Evolutionary conservation across 1,140 invertebrate genomes (phyloP), one percentile per base, ranked within the genome.

Genomic region (Drosophila murphyi): DNA sequence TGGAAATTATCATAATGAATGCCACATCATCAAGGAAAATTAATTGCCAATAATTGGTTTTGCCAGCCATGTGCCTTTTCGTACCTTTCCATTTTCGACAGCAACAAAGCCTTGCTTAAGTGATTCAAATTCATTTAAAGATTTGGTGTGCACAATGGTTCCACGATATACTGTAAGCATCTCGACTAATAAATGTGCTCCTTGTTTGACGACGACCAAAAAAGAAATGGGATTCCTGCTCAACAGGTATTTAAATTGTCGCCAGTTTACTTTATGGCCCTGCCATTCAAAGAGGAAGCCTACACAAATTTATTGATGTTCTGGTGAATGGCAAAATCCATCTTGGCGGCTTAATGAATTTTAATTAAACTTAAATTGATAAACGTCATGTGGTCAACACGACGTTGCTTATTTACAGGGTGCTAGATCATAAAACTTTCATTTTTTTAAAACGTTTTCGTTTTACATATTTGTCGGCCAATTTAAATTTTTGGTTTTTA

Each of bases 141-240:
- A 87, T 60, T 90, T 91, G 0, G 90, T 81, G 37, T 92, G 85
- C 8, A 92, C 55, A 47, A 92, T 83, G 39, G 80, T 80, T 39
- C 91, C 91, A 7, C 76, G 39, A 52, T 82, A 92, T 8, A 81
- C 64, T 2, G 74, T 76, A 20, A 59, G 12, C 83, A 87, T 87
- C 7, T 41, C 59, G 28, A 48, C 29, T 31, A 51, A 69, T 70
- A 68, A 67, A 60, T 47, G 55, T 67, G 72, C 54, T 48, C 32
- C 48, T 59, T 20, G 5, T 7, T 7, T 12, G 32, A 50, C 39
- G 32, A 52, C 45, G 65, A 48, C 29, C 35, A 4, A 37, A 45
- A 35, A 57, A 37, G 20, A 29, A 75, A 47, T 80, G 50, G 41
- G 29, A 12, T 28, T 35, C 54, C 35, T 65, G 78, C 52, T 69